Conservation (phyloP, 2,113 vertebrate genomes). For the Osmerus eperlanus region DNA sequence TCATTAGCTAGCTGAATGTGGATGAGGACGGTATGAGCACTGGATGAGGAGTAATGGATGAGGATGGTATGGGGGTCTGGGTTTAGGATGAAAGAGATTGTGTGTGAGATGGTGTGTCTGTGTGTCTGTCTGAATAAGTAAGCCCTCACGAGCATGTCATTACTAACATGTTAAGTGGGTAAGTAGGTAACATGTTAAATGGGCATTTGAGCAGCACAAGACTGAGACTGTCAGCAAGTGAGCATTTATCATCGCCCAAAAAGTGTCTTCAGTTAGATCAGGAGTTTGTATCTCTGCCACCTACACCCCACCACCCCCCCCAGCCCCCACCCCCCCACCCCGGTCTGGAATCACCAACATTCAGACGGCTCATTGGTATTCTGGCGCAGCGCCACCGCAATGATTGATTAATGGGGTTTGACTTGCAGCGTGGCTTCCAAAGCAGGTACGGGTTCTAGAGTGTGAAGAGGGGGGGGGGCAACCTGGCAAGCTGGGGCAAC, state of each 20-base stretch:
- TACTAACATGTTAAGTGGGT: too few species aligned
- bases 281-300: background rate
- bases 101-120: background rate
- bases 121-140: background rate
- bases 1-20: too few species aligned
- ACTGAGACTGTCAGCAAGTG: too few species aligned
- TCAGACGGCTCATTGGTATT: constrained; percentile 51
- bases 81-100: background rate
- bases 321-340: constrained; percentile 34
- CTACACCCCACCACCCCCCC: background rate
- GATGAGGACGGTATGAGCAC: too few species aligned
- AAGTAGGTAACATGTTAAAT: too few species aligned
- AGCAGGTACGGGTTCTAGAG: constrained; percentile 33
- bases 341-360: constrained; percentile 57
- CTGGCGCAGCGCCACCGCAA: constrained; percentile 26
- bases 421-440: constrained; percentile 51
- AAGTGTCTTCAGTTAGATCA: too few species aligned
- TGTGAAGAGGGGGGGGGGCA: constrained; percentile 2
- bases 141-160: background rate
- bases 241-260: too few species aligned
- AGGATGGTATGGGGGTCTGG: background rate
- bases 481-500: constrained; percentile 29
- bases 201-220: too few species aligned
- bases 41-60: background rate
- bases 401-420: constrained; percentile 64